Conservation (phyloP, 2,113 vertebrate species). For the Mus spicilegus region DNA sequence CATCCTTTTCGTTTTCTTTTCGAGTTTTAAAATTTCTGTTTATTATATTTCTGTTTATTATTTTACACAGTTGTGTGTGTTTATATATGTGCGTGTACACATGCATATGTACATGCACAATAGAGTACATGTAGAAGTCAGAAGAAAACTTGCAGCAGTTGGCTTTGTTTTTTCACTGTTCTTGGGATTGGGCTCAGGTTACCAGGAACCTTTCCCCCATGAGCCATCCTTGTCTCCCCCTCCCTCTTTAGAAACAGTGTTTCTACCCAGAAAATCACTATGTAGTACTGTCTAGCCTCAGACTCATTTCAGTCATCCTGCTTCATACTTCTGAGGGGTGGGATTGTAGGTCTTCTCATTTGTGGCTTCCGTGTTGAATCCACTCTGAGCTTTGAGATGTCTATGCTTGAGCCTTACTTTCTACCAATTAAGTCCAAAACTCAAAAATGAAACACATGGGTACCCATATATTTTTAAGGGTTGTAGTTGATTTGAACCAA, state of each 20-base stretch:
- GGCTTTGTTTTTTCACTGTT: neutral
- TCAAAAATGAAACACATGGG: neutral
- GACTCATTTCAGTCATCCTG: neutral
- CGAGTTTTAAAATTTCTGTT: neutral
- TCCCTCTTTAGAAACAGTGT: neutral
- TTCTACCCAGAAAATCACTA: neutral
- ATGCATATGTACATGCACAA: neutral
- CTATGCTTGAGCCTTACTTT: neutral
- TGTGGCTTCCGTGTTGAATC: neutral
- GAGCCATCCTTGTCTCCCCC: neutral
- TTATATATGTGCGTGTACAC: neutral
- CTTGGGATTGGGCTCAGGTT: too few relatives aligned
- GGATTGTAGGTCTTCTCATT: neutral
- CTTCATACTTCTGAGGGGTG: neutral
- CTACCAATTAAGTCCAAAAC: slow-evolving; percentile 11
- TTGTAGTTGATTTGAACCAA: neutral
- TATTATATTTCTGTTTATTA: neutral
- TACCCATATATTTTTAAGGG: neutral
- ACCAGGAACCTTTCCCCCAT: neutral
- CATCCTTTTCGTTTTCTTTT: neutral
- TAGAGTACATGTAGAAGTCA: neutral
- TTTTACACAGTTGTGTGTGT: neutral
- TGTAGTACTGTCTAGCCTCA: neutral
- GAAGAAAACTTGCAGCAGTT: neutral
- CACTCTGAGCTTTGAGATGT: neutral